These are phyloP conservation scores for Rhizoglyphus robini DNA, from an alignment of 1,140 invertebrate species.

Conservation along the genomic window DNA sequence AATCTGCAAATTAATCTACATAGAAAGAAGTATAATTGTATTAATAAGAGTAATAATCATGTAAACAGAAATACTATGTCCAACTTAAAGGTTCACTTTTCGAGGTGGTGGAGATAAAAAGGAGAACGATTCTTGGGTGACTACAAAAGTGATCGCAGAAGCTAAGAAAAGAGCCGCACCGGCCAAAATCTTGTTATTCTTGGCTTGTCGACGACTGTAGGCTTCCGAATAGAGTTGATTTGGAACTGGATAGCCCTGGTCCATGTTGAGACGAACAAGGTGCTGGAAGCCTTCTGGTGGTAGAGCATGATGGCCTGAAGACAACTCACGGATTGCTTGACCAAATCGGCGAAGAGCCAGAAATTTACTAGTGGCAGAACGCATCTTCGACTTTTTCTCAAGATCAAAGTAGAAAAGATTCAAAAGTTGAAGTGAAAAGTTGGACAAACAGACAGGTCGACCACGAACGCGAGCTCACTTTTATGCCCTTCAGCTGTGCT, in stretches of 20 bases:
- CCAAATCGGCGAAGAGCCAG: background rate
- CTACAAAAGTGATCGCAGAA: background rate
- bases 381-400: background rate
- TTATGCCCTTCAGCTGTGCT: background rate
- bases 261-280: background rate
- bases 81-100: background rate
- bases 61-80: background rate
- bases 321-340: background rate
- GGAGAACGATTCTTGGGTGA: background rate
- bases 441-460: background rate
- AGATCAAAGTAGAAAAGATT: background rate
- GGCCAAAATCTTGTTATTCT: conserved; percentile 11
- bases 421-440: background rate
- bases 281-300: conserved; percentile 1
- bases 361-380: background rate
- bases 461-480: background rate
- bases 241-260: conserved; percentile 1
- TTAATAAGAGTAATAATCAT: background rate
- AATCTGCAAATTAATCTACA: background rate
- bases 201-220: conserved; percentile 2
- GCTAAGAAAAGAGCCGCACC: background rate
- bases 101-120: conserved; percentile 5
- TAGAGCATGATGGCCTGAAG: background rate
- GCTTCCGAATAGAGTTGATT: background rate
- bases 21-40: background rate